Conservation (phyloP, 2,888 invertebrate genomes). For the Drosophila lutescens region DNA sequence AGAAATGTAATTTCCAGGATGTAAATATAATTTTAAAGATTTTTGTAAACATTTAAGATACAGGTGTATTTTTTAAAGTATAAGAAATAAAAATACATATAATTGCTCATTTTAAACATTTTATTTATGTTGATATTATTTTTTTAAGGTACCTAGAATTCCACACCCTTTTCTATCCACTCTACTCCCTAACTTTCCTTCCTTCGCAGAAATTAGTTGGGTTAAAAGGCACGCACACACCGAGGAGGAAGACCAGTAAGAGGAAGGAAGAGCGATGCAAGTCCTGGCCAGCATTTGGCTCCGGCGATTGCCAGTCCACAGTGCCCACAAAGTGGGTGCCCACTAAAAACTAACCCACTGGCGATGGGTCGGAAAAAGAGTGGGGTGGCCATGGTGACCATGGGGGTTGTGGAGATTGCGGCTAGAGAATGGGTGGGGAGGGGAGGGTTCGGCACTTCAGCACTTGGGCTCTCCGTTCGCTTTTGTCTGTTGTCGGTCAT, state of each 20-base stretch:
- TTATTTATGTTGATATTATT: no score
- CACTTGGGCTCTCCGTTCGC: slow-evolving; percentile 66
- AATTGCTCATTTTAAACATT: no score
- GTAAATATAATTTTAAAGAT: no score
- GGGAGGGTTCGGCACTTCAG: slow-evolving; percentile 64
- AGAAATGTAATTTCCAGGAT: no score
- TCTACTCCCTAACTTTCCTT: slow-evolving; percentile 1
- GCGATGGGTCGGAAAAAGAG: slow-evolving; percentile 22
- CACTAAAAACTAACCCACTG: slow-evolving; percentile 78
- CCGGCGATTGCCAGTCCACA: slow-evolving; percentile 59
- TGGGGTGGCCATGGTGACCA: background rate
- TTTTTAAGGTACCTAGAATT: slow-evolving; percentile 4
- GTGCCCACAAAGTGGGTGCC: slow-evolving; percentile 72
- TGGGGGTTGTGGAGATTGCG: slow-evolving; percentile 23
- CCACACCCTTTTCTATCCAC: background rate
- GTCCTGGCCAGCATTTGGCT: slow-evolving; percentile 35
- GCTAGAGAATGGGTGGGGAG: slow-evolving; percentile 39
- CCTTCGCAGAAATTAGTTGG: slow-evolving; percentile 65
- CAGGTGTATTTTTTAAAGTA: no score
- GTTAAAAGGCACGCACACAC: slow-evolving; percentile 70
- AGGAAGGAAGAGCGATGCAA: slow-evolving; percentile 21
- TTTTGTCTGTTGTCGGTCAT: slow-evolving; percentile 72
- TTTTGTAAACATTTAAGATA: no score
- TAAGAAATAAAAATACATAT: background rate
- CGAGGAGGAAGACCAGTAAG: background rate